A percentile compares a stretch with the other conserved stretches of the same genome.
phyloP scores from a whole-genome alignment of 2,888 invertebrate genomes.

The Dicycla oo region DNA sequence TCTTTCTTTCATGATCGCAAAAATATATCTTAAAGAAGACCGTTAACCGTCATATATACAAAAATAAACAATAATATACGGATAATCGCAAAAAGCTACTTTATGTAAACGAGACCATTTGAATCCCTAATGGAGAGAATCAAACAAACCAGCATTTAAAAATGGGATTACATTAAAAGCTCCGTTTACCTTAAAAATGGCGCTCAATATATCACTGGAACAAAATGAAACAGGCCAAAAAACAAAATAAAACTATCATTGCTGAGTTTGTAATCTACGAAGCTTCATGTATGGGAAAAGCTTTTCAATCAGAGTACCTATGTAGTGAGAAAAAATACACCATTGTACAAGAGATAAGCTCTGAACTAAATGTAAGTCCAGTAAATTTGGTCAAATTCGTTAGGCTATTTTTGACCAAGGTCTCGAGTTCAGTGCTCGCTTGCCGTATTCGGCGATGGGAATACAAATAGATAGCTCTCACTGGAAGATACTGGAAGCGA shows the following conservation, averaged over 20 bases:
- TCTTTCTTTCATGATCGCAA: too few species aligned
- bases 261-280: constrained; percentile 4
- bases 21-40: too few species aligned
- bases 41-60: too few species aligned
- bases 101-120: not conserved
- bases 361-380: constrained; percentile 76
- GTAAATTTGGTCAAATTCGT: constrained; percentile 84
- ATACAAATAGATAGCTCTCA: constrained; percentile 51
- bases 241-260: constrained; percentile 12
- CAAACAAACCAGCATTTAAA: constrained; percentile 21
- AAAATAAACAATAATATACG: too few species aligned
- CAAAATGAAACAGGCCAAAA: constrained; percentile 15
- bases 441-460: constrained; percentile 74
- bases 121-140: not conserved
- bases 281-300: constrained; percentile 32
- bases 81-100: too few species aligned
- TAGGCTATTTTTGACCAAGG: constrained; percentile 84
- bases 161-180: constrained; percentile 18
- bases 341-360: constrained; percentile 75
- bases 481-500: constrained; percentile 37
- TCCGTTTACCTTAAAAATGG: constrained; percentile 16
- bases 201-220: constrained; percentile 19
- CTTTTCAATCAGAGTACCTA: constrained; percentile 44
- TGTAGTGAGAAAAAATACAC: constrained; percentile 48
- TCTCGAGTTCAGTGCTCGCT: constrained; percentile 80